Base-by-base conservation (phyloP, 2,888 invertebrate species). In the Pandemis heparana region DNA sequence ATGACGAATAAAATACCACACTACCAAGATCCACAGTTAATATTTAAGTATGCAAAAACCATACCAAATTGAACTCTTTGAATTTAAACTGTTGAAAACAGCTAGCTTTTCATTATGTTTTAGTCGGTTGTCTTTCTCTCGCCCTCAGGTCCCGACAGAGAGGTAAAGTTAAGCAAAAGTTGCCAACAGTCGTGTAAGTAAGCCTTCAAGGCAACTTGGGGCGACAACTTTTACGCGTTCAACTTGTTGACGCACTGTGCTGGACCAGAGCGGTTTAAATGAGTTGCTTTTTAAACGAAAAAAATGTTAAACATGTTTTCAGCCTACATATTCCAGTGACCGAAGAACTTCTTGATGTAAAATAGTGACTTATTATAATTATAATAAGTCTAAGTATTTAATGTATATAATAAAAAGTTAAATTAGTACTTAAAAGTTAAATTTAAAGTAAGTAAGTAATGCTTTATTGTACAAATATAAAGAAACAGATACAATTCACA, bases 131-230 rank as follows among this genome's bases (percentile, higher is more conserved):
- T 65, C 51, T 65, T 16, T 5, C 65, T 48, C 38, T 9, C 10
- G 38, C 65, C 38, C n/a, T 10, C 38, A n/a, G 51, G 38, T 63
- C 46, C 65, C 16, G 65, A 65, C 38, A 48, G 65, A 65, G 62
- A 62, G 65, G 46, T n/a, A 38, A 65, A 51, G 51, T 51, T 63
- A 46, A 51, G 32, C 39, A 12, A 32, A 65, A 65, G 48, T 65
- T 65, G 65, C n/a, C 48, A 65, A 65, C 48, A 65, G 48, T 32
- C 65, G 51, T 62, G 41, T 62, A 62, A 62, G 41, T 65, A 65
- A 65, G 65, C 65, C 38, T 38, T 48, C 65, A 7, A 38, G 65
- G 48, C 48, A 65, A 46, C 64, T 64, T 48, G 51, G 46, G 32
- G 51, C 32, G 38, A 65, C 65, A 65, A 65, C 65, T 51, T 65